Base-by-base conservation (phyloP, 2,888 invertebrate genomes). In the Drosophila nr. fundita region DNA sequence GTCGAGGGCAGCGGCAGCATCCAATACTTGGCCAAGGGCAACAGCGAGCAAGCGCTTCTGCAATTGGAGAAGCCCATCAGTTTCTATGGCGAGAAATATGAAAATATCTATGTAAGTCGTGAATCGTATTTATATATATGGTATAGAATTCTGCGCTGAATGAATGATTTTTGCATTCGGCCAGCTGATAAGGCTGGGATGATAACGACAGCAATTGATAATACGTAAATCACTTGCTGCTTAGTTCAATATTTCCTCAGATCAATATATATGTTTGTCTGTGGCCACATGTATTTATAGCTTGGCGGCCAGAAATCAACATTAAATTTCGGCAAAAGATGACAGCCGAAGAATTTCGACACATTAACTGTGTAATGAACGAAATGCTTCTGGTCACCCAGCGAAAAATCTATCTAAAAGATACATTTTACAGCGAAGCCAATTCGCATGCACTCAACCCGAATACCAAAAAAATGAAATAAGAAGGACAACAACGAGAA, bases 81-180 rank as follows among this genome's bases (percentile, higher is more conserved):
- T 58, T 97, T 97, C 94, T 98, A 96, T 92, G 96, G 96, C 81
- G 95, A 95, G 80, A 93, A 94, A 74, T 98, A 97, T 92, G 95
- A 95, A 65, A 94, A 95, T 40, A 94, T 98, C 88, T 98, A 95
- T 93, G 98, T 98, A 94, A 98, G 98, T 97, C 21, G 24, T 45
- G 8, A 15, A 45, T 45, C 24, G 24, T 24, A 45, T 24, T 32
- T 30, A 4, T 45, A 32, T 45, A 32, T 21, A 32, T 21, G 24
- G 15, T 24, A 8, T 18, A 8, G 24, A 24, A 48, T 73, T 69
- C 71, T 80, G 83, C 80, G 66, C 80, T 83, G 78, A 80, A 80
- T 83, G 83, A 80, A 83, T 24, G 45, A 45, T 77, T 83, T 70
- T 72, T 52, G 80, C 70, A 81, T 68, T 57, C 13, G 18, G 10